Percentiles rank a stretch among this genome's conserved stretches.
These are phyloP conservation scores for Glandiceps talaboti DNA, from an alignment of 53 echinoderm and acorn worm species.

Conservation along the genomic window DNA sequence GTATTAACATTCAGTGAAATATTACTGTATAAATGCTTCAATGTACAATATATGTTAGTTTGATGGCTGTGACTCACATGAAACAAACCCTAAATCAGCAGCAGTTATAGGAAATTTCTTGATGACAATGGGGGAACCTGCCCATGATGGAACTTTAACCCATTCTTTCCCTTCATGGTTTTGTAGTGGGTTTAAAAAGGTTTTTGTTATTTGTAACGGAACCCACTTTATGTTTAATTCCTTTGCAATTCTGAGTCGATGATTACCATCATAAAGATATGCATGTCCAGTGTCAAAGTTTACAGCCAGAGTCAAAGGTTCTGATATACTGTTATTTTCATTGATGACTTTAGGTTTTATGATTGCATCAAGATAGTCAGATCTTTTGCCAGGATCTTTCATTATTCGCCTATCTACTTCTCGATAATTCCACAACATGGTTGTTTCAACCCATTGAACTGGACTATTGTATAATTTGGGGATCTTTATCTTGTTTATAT, in stretches of 20 bases:
- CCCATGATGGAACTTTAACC: neutral
- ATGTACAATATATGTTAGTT: too few relatives aligned
- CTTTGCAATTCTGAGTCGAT: neutral
- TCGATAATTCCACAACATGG: neutral
- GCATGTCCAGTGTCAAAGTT: neutral
- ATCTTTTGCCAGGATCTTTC: neutral
- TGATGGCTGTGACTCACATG: too few relatives aligned
- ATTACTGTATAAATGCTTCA: too few relatives aligned
- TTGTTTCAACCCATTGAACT: neutral
- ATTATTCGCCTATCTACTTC: neutral
- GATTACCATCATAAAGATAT: neutral
- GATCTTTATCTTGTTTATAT: neutral
- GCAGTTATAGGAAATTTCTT: neutral
- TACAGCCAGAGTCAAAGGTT: neutral
- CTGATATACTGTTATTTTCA: neutral
- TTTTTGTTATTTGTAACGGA: too few relatives aligned
- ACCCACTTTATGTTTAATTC: neutral
- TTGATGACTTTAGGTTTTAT: neutral
- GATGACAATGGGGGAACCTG: neutral
- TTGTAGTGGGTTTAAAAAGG: neutral
- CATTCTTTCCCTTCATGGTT: neutral
- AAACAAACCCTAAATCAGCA: neutral
- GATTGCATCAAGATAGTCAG: neutral
- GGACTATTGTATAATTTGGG: neutral
- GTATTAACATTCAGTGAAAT: too few relatives aligned